These are phyloP conservation scores for Platanista minor DNA, from an alignment of 2,113 vertebrate genomes.

Conservation along the genomic window DNA sequence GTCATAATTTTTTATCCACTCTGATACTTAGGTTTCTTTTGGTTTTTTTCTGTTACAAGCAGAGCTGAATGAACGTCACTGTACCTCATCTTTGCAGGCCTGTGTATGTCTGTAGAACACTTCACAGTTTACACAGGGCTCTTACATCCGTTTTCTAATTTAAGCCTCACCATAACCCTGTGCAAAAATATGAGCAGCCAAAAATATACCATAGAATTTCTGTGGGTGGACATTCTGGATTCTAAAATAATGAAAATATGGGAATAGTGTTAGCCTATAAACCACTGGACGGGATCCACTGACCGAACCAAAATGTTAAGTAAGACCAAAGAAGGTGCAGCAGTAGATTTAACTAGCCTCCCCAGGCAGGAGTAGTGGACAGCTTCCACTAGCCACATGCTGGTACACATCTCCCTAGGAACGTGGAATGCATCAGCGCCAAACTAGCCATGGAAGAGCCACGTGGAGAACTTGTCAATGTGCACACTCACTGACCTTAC, in stretches of 20 bases:
- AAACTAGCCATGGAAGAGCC: neutral
- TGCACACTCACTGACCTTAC: neutral
- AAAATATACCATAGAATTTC: constrained; percentile 47
- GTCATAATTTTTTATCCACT: neutral
- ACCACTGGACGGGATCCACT: neutral
- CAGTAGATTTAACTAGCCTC: neutral
- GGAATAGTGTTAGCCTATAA: neutral
- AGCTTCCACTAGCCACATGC: neutral
- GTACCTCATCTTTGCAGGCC: neutral
- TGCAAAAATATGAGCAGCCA: constrained; percentile 46
- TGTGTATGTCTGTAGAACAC: neutral
- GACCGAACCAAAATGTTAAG: neutral
- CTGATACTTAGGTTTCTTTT: neutral
- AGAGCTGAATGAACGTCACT: neutral
- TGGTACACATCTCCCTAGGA: neutral
- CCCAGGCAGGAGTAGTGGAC: neutral
- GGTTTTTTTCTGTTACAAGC: neutral
- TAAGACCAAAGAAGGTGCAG: neutral
- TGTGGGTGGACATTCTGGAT: constrained; percentile 39
- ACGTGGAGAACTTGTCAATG: neutral
- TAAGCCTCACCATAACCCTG: constrained; percentile 35
- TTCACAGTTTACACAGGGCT: constrained; percentile 51
- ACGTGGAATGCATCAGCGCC: neutral
- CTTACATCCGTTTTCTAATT: constrained; percentile 52
- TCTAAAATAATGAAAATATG: constrained; percentile 35